These are phyloP conservation scores for Andrena bicolor DNA, from an alignment of 2,888 invertebrate genomes.

Conservation along the genomic window DNA sequence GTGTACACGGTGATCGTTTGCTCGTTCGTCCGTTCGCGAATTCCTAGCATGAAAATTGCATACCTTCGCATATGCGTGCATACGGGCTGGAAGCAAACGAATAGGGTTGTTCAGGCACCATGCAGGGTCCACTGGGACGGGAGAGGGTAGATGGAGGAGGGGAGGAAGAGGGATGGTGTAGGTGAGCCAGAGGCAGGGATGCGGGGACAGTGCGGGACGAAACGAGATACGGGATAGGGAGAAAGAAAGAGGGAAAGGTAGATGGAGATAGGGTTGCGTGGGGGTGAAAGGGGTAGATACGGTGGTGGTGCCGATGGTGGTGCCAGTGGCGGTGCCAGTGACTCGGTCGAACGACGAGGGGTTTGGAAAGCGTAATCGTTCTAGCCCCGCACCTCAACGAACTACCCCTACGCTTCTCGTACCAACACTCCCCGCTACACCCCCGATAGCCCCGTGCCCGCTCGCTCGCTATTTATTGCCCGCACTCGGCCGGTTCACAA, in stretches of 20 bases:
- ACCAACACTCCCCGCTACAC: slow-evolving; percentile 37
- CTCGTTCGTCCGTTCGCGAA: slow-evolving; percentile 64
- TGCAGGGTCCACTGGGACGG: slow-evolving; percentile 62
- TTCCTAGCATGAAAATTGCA: slow-evolving; percentile 77
- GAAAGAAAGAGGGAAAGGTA: slow-evolving; percentile 55
- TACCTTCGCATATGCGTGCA: slow-evolving; percentile 67
- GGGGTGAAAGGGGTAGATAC: slow-evolving; percentile 55
- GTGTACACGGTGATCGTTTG: slow-evolving; percentile 22
- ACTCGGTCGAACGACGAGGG: slow-evolving; percentile 68
- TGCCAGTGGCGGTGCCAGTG: slow-evolving; percentile 64
- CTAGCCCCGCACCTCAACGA: slow-evolving; percentile 72
- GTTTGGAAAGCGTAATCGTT: slow-evolving; percentile 81
- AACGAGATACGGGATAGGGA: slow-evolving; percentile 54
- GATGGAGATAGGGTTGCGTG: slow-evolving; percentile 54
- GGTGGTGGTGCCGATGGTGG: slow-evolving; percentile 61
- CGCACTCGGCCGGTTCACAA: slow-evolving; percentile 83
- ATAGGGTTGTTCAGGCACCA: slow-evolving; percentile 72
- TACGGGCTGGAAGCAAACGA: slow-evolving; percentile 75
- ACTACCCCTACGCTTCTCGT: slow-evolving; percentile 61
- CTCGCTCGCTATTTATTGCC: slow-evolving; percentile 83
- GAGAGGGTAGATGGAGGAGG: slow-evolving; percentile 36
- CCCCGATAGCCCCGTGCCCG: slow-evolving; percentile 34
- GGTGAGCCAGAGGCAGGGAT: slow-evolving; percentile 22
- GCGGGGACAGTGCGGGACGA: slow-evolving; percentile 59
- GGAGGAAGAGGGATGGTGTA: slow-evolving; percentile 35